Evolutionary conservation across 2,113 vertebrate species (phyloP).

Genomic region (Mobula birostris): DNA sequence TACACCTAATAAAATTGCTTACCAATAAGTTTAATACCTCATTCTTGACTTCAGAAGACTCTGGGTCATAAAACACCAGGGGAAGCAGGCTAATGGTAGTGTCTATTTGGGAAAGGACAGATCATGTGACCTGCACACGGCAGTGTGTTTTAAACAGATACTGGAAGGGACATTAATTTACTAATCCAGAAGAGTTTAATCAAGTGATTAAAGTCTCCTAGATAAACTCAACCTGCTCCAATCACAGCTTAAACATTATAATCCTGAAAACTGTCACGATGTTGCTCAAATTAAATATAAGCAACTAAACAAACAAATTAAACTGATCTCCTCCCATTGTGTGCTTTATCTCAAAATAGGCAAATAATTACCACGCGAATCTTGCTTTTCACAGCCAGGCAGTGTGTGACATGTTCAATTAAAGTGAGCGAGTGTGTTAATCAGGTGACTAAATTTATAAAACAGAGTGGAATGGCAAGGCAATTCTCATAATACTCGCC

Average conservation of each 20-base stretch:
- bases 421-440: neutral
- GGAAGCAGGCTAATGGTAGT: neutral
- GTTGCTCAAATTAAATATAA: neutral
- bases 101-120: neutral
- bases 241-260: too few species aligned
- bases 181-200: too few species aligned
- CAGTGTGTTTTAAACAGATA: too few species aligned
- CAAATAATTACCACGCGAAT: neutral
- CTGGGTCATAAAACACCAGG: neutral
- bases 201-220: too few species aligned
- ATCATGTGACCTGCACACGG: too few species aligned
- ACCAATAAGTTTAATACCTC: too few species aligned
- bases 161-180: too few species aligned
- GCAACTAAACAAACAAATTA: too few species aligned
- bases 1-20: too few species aligned
- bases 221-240: too few species aligned
- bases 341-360: neutral
- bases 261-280: too few species aligned
- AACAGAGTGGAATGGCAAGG: neutral
- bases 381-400: neutral
- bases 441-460: neutral
- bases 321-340: neutral
- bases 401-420: neutral
- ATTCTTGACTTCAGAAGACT: too few species aligned
- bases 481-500: conserved; percentile 50